Percentiles rank a stretch among this genome's conserved stretches.
Conservation (phyloP, 2,113 vertebrate species). For the Sebastes schlegelii region DNA sequence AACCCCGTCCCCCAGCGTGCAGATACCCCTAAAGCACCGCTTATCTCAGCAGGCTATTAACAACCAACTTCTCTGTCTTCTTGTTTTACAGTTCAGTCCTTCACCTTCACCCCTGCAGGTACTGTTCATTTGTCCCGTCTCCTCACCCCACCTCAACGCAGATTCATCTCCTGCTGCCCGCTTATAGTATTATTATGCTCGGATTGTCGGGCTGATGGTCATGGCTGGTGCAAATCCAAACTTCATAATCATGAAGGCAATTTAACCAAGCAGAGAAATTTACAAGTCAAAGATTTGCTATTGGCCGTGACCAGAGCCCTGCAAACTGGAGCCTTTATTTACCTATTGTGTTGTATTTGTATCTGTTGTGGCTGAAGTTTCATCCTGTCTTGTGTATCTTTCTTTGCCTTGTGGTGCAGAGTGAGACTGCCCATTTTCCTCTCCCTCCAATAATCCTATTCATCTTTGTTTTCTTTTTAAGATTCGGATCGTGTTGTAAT, state of each 20-base stretch:
- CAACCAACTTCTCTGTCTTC: slow-evolving; percentile 89
- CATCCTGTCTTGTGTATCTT: slow-evolving; percentile 44
- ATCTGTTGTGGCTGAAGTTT: slow-evolving; percentile 44
- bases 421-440: slow-evolving; percentile 34
- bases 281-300: slow-evolving; percentile 24
- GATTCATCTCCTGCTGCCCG: slow-evolving; percentile 48
- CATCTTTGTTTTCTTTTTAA: slow-evolving; percentile 34
- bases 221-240: slow-evolving; percentile 59
- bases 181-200: slow-evolving; percentile 36
- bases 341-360: slow-evolving; percentile 52
- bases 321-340: slow-evolving; percentile 38
- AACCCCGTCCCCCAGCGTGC: slow-evolving; percentile 48
- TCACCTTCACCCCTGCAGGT: slow-evolving; percentile 94
- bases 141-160: slow-evolving; percentile 58
- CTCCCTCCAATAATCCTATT: slow-evolving; percentile 14
- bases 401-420: slow-evolving; percentile 31
- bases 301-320: slow-evolving; percentile 53
- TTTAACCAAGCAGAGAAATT: slow-evolving; percentile 8
- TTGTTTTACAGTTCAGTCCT: slow-evolving; percentile 94
- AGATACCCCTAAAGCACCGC: slow-evolving; percentile 69
- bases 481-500: slow-evolving; percentile 6
- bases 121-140: slow-evolving; percentile 91
- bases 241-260: not conserved
- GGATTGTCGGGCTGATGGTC: slow-evolving; percentile 46
- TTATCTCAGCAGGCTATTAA: slow-evolving; percentile 83